Conservation (phyloP, 2,113 vertebrate species). For the Gavialis gangeticus region DNA sequence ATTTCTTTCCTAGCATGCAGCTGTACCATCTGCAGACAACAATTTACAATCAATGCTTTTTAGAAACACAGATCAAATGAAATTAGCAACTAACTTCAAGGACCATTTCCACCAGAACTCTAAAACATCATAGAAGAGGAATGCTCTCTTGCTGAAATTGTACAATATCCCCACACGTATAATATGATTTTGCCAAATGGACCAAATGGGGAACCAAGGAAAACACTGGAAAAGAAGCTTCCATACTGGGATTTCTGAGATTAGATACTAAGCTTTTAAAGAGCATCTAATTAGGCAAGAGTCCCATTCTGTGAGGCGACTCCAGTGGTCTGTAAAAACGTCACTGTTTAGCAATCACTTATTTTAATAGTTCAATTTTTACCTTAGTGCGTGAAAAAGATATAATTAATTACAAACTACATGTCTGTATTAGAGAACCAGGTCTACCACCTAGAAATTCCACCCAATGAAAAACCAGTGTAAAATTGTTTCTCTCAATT, state of each 20-base stretch:
- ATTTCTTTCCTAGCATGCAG: conserved; percentile 99
- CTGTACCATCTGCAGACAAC: conserved; percentile 93
- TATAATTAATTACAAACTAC: background rate
- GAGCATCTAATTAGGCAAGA: background rate
- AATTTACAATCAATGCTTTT: background rate
- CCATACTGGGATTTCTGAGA: background rate
- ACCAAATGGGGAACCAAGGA: background rate
- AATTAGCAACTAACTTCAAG: background rate
- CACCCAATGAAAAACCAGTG: background rate
- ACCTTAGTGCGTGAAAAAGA: background rate
- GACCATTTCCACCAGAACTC: background rate
- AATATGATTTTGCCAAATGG: background rate
- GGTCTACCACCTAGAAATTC: background rate
- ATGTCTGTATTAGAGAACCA: background rate
- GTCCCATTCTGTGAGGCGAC: background rate
- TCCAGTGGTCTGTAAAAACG: background rate
- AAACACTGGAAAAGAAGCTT: background rate
- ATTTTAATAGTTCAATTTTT: background rate
- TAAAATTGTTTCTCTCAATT: background rate
- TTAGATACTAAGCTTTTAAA: background rate
- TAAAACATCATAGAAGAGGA: background rate
- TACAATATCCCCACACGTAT: background rate
- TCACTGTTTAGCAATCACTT: background rate
- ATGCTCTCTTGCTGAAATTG: background rate
- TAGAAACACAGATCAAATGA: background rate